A percentile compares a stretch with the other conserved stretches of the same genome.
Evolutionary conservation across 2,888 invertebrate species (phyloP).

Genomic region (Marasmarcha lunaedactyla): DNA sequence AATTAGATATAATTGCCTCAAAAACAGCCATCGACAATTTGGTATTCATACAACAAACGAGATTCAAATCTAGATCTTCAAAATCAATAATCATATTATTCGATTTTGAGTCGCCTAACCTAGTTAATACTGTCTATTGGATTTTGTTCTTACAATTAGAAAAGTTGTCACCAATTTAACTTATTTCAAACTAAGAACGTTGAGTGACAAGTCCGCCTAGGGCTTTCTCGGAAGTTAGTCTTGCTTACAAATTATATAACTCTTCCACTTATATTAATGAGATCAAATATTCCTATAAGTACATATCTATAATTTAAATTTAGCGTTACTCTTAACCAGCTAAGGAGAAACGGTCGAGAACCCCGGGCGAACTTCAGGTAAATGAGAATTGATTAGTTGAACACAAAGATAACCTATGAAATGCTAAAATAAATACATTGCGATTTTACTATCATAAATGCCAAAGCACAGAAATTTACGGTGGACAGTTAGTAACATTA

Average conservation of each 20-base stretch:
- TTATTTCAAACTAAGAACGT: neutral
- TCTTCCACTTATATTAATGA: constrained; percentile 26
- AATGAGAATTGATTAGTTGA: neutral
- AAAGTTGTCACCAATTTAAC: constrained; percentile 1
- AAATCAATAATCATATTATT: constrained; percentile 21
- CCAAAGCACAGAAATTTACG: constrained; percentile 7
- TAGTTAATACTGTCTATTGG: constrained; percentile 9
- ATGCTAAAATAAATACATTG: constrained; percentile 10
- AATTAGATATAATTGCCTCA: constrained; percentile 29
- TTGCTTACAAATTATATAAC: constrained; percentile 18
- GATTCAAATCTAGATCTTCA: constrained; percentile 11
- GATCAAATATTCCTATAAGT: constrained; percentile 25
- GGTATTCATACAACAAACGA: constrained; percentile 17
- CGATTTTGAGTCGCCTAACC: constrained; percentile 17
- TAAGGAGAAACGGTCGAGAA: constrained; percentile 19
- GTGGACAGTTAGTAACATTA: neutral
- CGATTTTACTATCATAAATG: constrained; percentile 15
- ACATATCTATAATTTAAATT: constrained; percentile 22
- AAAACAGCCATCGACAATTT: constrained; percentile 19
- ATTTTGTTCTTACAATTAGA: neutral
- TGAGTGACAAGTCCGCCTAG: neutral
- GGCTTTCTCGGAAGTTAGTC: constrained; percentile 26
- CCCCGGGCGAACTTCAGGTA: constrained; percentile 11
- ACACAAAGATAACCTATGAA: constrained; percentile 12
- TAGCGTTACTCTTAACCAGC: constrained; percentile 27